Base-by-base conservation (phyloP, 2,888 invertebrate genomes). In the Yponomeuta cagnagella region DNA sequence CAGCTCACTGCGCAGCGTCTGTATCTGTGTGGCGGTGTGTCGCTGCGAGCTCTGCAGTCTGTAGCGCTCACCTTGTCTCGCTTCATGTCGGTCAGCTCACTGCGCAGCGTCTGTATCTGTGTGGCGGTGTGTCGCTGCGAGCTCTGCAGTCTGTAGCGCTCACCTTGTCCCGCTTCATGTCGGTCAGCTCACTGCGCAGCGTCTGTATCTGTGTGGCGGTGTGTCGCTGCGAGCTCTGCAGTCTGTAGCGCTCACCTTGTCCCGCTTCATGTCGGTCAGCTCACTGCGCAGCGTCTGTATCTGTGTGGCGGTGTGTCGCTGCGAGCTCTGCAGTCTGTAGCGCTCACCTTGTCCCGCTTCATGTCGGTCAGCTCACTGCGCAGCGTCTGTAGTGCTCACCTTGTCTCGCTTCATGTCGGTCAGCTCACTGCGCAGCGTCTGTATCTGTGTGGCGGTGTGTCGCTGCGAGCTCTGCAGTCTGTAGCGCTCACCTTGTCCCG, bases 251-350 rank as follows among this genome's bases (percentile, higher is more conserved):
- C 23, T 10, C 30, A 71, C 97, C 91, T 98, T 98, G 1, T 95
- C 94, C 71, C 95, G 93, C 85, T 98, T 98, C 94, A 98, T 95
- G 74, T 97, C 97, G 15, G 93, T 89, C 23, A 98, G 88, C 80
- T 98, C 97, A 74, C 93, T 93, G 75, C 95, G 94, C 73, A 97
- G 90, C 2, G 94, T 93, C 73, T 94, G 93, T 70, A 98, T 85
- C 80, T 97, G 95, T 73, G 94, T 94, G 82, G 97, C 97, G 76
- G 95, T 94, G 75, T 96, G 95, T 2, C 94, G 94, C 84, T 97
- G 97, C 80, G 95, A 96, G 76, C 96, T 94, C 76, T 98, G 94
- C 76, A 98, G 93, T 23, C 23, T 23, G 23, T 33, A 52, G 52
- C 2, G 0, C 10, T 52, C 12, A 52, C 4, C 5, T 52, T 52